These are phyloP conservation scores for Neuroterus valhalla DNA, from an alignment of 1,140 invertebrate genomes.

Conservation along the genomic window DNA sequence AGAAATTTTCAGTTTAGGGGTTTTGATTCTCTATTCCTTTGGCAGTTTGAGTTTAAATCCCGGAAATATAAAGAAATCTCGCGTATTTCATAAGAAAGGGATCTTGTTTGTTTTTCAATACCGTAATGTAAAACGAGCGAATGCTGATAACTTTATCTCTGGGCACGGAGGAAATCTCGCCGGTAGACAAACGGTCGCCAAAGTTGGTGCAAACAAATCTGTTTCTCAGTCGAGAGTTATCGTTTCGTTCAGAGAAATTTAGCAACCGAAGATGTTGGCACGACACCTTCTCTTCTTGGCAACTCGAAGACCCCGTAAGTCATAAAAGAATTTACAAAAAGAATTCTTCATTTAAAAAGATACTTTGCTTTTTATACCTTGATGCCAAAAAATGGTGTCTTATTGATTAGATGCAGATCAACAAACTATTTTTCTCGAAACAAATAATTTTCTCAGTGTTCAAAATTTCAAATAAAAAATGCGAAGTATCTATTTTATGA, in stretches of 20 bases:
- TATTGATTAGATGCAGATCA: too few relatives aligned
- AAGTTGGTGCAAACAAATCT: constrained; percentile 40
- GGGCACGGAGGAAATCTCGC: constrained; percentile 51
- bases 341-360: background rate
- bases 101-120: too few relatives aligned
- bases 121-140: background rate
- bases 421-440: too few relatives aligned
- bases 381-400: too few relatives aligned
- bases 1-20: background rate
- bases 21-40: background rate
- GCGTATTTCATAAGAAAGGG: too few relatives aligned
- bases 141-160: constrained; percentile 28
- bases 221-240: background rate
- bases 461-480: too few relatives aligned
- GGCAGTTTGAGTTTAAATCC: too few relatives aligned
- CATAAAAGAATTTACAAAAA: background rate
- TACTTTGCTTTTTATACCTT: background rate
- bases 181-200: constrained; percentile 69
- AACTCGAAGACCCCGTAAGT: constrained; percentile 70
- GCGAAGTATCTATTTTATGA: too few relatives aligned
- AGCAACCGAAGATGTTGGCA: constrained; percentile 62
- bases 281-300: constrained; percentile 70
- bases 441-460: too few relatives aligned
- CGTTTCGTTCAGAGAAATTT: background rate
- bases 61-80: too few relatives aligned